Evolutionary conservation across 2,797 vertebrate genomes (phyloP), one percentile per base, ranked within the genome.

Genomic region (Falco rusticolus): DNA sequence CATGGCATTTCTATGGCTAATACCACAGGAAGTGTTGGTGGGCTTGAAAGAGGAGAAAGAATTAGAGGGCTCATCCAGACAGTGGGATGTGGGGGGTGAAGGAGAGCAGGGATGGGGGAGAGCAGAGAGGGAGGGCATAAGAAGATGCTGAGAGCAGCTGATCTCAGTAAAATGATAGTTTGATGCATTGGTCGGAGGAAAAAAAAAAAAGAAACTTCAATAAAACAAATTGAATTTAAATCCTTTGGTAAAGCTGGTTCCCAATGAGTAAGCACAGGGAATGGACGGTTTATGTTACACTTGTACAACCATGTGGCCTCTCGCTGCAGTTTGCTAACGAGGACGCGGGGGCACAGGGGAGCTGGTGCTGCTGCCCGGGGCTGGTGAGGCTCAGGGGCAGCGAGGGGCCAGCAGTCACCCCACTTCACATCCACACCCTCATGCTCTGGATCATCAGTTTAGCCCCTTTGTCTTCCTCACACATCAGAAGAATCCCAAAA

Each of bases 151-250:
- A 78, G 79, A 93, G 82, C 89, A 94, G 94, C 94, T 94, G 90
- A 95, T 90, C 92, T 64, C 84, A 45, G 91, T 94, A 88, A 96
- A 96, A 85, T 77, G 79, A 84, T 89, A 91, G 83, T 72, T 93
- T 64, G 97, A 69, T 90, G 82, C 84, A 82, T 90, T 24, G 90
- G 59, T 45, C 4, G 51, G 85, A 71, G 81, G 34, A 3, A 68
- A 82, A 86, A 77, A 83, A 83, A 43, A 43, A 43, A 43, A 78
- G 90, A 29, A 93, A 94, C 74, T 92, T 94, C 91, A 97, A 96
- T 97, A 94, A 97, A 97, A 94, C 89, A 94, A 93, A 93, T 91
- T 89, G 86, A 78, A 90, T 96, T 94, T 97, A 93, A 94, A 82
- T 95, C 93, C 93, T 86, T 68, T 10, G 2, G 65, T 45, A 92